Conservation (phyloP, 1,140 invertebrate genomes). For the Drosophila ironensis region DNA sequence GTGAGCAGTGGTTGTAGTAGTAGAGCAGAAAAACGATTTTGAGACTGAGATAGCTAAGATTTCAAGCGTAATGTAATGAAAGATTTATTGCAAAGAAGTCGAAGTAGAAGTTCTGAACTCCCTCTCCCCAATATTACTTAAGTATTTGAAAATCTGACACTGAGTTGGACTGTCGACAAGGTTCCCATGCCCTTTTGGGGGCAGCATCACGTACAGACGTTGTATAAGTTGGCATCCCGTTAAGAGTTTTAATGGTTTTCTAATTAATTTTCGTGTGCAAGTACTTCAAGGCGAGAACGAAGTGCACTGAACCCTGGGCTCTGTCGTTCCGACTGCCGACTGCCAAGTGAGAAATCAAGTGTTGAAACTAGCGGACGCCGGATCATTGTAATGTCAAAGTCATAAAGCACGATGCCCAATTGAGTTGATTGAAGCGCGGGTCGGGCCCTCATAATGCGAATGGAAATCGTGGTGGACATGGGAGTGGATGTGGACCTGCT, state of each 20-base stretch:
- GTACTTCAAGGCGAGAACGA: conserved; percentile 24
- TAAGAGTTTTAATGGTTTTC: conserved; percentile 66
- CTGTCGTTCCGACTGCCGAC: not conserved
- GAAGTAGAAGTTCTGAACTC: conserved; percentile 26
- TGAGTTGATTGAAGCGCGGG: conserved; percentile 60
- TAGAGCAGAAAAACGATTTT: too few species aligned
- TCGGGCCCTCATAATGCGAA: conserved; percentile 50
- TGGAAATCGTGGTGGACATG: conserved; percentile 2
- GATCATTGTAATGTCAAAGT: conserved; percentile 59
- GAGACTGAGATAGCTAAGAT: too few species aligned
- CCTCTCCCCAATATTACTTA: conserved; percentile 21
- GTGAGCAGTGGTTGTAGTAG: too few species aligned
- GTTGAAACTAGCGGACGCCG: conserved; percentile 6
- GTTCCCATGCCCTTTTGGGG: conserved; percentile 44
- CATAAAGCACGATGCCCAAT: conserved; percentile 56
- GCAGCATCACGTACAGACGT: conserved; percentile 44
- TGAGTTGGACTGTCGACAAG: conserved; percentile 2
- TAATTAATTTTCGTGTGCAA: conserved; percentile 71
- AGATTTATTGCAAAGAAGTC: conserved; percentile 31
- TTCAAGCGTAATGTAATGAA: not conserved
- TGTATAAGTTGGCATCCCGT: conserved; percentile 18
- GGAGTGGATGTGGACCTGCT: too few species aligned
- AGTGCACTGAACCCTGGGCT: conserved; percentile 60
- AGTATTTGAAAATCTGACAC: conserved; percentile 29
- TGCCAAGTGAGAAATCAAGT: conserved; percentile 63